phyloP scores from a whole-genome alignment of 2,113 vertebrate genomes.

The Dicrurus megarhynchus region DNA sequence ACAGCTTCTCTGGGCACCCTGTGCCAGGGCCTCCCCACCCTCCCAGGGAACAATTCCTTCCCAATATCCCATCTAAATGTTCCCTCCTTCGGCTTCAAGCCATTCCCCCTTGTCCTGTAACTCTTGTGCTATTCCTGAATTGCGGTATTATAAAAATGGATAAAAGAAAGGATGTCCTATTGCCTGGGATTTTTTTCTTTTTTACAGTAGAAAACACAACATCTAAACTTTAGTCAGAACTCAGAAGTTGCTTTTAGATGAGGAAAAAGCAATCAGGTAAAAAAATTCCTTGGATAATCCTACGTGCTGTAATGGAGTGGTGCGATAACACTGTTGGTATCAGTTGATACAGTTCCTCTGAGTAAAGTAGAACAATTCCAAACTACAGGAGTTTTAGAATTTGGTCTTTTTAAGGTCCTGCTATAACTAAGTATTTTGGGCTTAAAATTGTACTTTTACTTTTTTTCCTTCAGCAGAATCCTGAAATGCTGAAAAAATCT shows the following conservation, averaged over 20 bases:
- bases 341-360: not conserved
- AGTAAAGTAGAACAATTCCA: not conserved
- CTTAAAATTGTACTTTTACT: not conserved
- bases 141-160: not conserved
- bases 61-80: rapidly evolving
- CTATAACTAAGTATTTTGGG: not conserved
- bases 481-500: not conserved
- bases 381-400: not conserved
- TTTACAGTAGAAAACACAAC: not conserved
- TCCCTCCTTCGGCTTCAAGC: not conserved
- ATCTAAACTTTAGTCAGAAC: not conserved
- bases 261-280: not conserved
- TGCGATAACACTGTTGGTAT: not conserved
- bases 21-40: not conserved
- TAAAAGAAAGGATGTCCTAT: not conserved
- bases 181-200: not conserved
- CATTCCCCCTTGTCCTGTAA: not conserved
- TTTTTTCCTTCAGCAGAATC: not conserved
- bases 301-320: not conserved
- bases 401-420: not conserved
- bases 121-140: not conserved
- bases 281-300: not conserved
- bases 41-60: rapidly evolving
- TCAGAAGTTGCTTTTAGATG: not conserved
- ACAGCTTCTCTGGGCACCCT: not conserved